Percentiles rank a stretch among this genome's conserved stretches.
These are phyloP conservation scores for Chrysemys picta DNA, from an alignment of 2,113 vertebrate species.

Conservation along the genomic window DNA sequence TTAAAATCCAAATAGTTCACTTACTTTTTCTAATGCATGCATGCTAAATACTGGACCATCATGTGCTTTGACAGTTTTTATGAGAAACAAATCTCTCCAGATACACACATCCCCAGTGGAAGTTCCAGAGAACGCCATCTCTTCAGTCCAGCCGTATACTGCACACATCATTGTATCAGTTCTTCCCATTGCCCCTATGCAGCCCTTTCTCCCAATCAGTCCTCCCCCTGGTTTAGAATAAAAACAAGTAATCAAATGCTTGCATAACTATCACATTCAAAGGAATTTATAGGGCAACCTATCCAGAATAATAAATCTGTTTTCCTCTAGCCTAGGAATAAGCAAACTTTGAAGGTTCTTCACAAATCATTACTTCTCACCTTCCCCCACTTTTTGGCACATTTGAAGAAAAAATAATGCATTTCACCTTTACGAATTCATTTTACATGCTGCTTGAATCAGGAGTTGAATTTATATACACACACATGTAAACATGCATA, in stretches of 20 bases:
- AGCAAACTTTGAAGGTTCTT: not conserved
- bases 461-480: not conserved
- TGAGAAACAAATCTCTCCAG: constrained; percentile 96
- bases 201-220: constrained; percentile 94
- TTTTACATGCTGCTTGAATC: not conserved
- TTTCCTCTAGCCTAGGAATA: not conserved
- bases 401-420: not conserved
- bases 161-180: constrained; percentile 98
- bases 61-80: constrained; percentile 98
- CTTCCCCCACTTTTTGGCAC: not conserved
- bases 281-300: not conserved
- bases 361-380: not conserved
- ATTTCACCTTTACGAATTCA: not conserved
- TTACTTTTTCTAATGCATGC: constrained; percentile 97
- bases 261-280: not conserved
- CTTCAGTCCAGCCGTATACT: constrained; percentile 96
- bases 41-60: constrained; percentile 98
- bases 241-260: constrained; percentile 22
- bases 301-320: not conserved
- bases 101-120: constrained; percentile 96
- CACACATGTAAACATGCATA: not conserved
- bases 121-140: constrained; percentile 96
- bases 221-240: constrained; percentile 88
- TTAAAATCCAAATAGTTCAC: constrained; percentile 27
- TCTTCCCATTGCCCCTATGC: constrained; percentile 85